Conservation (phyloP, 2,113 vertebrate species). For the Willisornis vidua region DNA sequence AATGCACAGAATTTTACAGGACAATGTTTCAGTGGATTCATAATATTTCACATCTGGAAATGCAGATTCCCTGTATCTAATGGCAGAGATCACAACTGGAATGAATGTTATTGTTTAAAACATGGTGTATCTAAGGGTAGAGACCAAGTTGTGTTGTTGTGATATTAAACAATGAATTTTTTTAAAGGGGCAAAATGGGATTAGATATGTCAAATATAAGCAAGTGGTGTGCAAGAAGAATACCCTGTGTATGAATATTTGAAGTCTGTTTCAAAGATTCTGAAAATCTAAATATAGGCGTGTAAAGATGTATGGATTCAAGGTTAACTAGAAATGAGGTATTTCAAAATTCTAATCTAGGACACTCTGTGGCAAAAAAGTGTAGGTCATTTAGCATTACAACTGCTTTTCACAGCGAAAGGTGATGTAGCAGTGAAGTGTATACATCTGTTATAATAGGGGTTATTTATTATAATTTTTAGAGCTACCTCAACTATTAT, state of each 20-base stretch:
- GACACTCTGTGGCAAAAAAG: neutral
- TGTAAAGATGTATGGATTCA: neutral
- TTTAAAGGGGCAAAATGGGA: neutral
- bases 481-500: neutral
- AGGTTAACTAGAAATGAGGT: neutral
- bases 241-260: neutral
- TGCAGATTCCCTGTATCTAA: neutral
- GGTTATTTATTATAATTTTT: neutral
- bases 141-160: neutral
- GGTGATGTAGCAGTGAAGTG: neutral
- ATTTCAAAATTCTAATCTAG: neutral
- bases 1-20: slow-evolving; percentile 6
- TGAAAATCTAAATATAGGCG: neutral
- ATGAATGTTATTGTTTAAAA: neutral
- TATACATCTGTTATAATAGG: neutral
- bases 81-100: slow-evolving; percentile 1
- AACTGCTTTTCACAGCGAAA: neutral
- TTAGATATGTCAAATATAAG: neutral
- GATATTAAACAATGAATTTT: neutral
- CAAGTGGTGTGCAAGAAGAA: neutral
- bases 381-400: neutral
- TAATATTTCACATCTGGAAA: slow-evolving; percentile 17
- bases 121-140: neutral
- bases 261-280: neutral
- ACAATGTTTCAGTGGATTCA: slow-evolving; percentile 1